A percentile compares a stretch with the other conserved stretches of the same genome.
These are phyloP conservation scores for Naso thynnoides DNA, from an alignment of 2,797 vertebrate genomes.

Conservation along the genomic window DNA sequence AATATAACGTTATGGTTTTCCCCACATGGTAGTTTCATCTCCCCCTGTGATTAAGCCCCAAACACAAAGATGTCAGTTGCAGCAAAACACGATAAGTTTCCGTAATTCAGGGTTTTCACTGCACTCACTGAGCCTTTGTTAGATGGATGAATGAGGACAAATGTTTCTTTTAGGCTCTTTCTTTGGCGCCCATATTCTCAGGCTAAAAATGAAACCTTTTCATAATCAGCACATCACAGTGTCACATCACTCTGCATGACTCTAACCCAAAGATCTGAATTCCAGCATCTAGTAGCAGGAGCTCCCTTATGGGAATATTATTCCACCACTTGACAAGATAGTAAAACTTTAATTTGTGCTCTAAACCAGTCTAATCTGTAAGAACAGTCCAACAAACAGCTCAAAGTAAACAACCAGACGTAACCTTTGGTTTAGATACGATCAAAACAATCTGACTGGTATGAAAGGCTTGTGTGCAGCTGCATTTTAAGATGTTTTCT, in stretches of 20 bases:
- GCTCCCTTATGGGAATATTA: slow-evolving; percentile 48
- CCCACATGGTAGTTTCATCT: neutral
- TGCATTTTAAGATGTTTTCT: neutral
- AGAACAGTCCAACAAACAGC: slow-evolving; percentile 27
- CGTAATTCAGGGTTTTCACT: slow-evolving; percentile 55
- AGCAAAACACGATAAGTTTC: slow-evolving; percentile 38
- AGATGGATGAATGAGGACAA: slow-evolving; percentile 26
- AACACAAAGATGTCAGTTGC: slow-evolving; percentile 38
- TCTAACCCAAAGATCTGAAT: slow-evolving; percentile 32
- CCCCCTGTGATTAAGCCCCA: slow-evolving; percentile 16
- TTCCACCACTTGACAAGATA: slow-evolving; percentile 31
- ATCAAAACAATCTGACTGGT: neutral
- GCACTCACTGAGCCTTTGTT: slow-evolving; percentile 26
- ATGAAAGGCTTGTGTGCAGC: neutral
- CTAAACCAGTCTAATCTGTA: slow-evolving; percentile 22
- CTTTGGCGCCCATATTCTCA: slow-evolving; percentile 12
- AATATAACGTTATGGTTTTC: slow-evolving; percentile 12
- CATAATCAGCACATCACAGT: slow-evolving; percentile 24
- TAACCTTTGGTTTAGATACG: slow-evolving; percentile 4
- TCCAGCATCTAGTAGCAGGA: neutral
- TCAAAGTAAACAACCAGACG: slow-evolving; percentile 16
- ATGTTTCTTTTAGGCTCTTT: slow-evolving; percentile 23
- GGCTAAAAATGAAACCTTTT: slow-evolving; percentile 39
- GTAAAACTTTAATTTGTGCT: slow-evolving; percentile 29
- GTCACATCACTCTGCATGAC: slow-evolving; percentile 23